Evolutionary conservation across 2,797 vertebrate genomes (phyloP), one percentile per base, ranked within the genome.

Genomic region (Schizopygopsis pylzovi): DNA sequence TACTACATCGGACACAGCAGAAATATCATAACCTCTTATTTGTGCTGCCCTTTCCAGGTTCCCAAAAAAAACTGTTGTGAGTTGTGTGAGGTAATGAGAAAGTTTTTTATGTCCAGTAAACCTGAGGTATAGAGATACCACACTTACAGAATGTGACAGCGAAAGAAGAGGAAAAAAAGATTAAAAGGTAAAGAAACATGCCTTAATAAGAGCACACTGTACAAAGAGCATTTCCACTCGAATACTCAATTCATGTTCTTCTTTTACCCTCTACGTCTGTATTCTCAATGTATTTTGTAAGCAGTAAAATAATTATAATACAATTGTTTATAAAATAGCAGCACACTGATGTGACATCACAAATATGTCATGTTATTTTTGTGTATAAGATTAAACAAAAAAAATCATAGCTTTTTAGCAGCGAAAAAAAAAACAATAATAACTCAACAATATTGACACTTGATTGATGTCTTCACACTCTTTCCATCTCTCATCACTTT

Each of bases 311-410:
- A 98, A 98, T 96, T 98, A 98, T 95, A 96, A 95, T 98, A 98
- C 97, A 98, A 97, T 97, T 96, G 97, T 99, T 98, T 99, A 98
- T 98, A 99, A 98, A 98, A 99, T 99, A 99, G 98, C 98, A 99
- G 98, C 98, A 98, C 98, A 99, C 97, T 97, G 96, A 97, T 95
- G 98, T 99, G 97, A 99, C 97, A 97, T 98, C 98, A 99, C 97
- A 96, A 97, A 97, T 98, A 98, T 93, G 97, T 96, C 97, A 97
- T 97, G 97, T 98, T 97, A 97, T 97, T 95, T 95, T 92, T 96
- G 97, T 96, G 96, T 97, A 97, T 97, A 98, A 95, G 95, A 97
- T 97, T 96, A 96, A 97, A 96, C 96, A 97, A 94, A 52, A 96
- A 96, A 97, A 97, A 95, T 97, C 95, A 96, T 97, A 98, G 98